phyloP scores from a whole-genome alignment of 2,888 invertebrate species.

The Oscheius sp. region DNA sequence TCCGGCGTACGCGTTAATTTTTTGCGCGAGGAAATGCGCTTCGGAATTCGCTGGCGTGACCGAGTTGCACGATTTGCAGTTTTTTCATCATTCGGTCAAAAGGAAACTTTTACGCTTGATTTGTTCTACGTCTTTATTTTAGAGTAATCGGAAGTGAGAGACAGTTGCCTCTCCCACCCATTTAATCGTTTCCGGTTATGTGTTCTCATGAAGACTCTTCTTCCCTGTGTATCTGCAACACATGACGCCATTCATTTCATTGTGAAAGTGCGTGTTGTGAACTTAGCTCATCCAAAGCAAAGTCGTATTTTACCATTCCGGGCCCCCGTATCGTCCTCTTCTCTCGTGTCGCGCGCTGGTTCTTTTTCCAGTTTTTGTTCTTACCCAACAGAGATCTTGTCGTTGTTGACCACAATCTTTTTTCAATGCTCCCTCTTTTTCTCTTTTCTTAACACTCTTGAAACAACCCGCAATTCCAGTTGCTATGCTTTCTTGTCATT shows the following conservation, averaged over 20 bases:
- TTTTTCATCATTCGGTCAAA: background rate
- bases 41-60: slow-evolving; percentile 25
- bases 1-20: slow-evolving; percentile 29
- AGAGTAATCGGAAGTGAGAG: background rate
- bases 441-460: background rate
- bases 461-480: background rate
- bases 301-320: slow-evolving; percentile 37
- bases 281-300: slow-evolving; percentile 1
- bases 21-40: slow-evolving; percentile 30
- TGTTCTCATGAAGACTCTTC: slow-evolving; percentile 9
- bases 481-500: slow-evolving; percentile 51
- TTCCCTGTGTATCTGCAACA: background rate
- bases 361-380: slow-evolving; percentile 25
- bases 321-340: slow-evolving; percentile 28
- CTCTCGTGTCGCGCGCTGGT: slow-evolving; percentile 17
- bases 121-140: no score
- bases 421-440: background rate
- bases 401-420: slow-evolving; percentile 24
- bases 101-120: no score
- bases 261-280: slow-evolving; percentile 15
- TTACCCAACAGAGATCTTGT: slow-evolving; percentile 21
- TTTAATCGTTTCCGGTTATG: slow-evolving; percentile 38
- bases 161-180: slow-evolving; percentile 1
- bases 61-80: slow-evolving; percentile 8
- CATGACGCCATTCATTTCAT: slow-evolving; percentile 9